Evolutionary conservation across 2,113 vertebrate species (phyloP).

Genomic region (Geococcyx californianus): DNA sequence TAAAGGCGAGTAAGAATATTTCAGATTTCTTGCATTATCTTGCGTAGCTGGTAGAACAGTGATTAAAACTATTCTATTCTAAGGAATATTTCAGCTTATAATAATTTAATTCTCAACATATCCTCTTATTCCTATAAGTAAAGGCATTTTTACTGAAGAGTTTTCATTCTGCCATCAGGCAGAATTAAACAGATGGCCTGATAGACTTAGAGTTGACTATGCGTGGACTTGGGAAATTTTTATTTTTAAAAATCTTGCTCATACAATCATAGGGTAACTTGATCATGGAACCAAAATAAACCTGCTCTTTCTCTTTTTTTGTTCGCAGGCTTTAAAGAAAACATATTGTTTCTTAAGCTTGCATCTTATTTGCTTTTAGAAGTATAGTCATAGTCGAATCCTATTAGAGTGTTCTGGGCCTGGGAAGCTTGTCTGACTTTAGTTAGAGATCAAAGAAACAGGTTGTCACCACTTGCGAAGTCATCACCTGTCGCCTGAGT

Average conservation of each 20-base stretch:
- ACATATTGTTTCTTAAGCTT: background rate
- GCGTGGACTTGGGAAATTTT: background rate
- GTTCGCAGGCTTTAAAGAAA: background rate
- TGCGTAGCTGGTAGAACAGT: background rate
- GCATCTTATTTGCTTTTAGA: background rate
- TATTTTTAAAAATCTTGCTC: background rate
- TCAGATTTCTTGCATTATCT: background rate
- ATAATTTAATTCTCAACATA: background rate
- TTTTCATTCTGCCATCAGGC: background rate
- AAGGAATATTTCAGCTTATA: slow-evolving; percentile 1
- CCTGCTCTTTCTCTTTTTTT: background rate
- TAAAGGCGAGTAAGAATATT: background rate
- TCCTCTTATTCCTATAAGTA: background rate
- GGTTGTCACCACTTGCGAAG: background rate
- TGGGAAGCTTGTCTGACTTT: background rate
- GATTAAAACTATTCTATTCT: background rate
- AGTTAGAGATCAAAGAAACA: background rate
- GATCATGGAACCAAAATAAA: background rate
- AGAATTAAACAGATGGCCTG: slow-evolving; percentile 1
- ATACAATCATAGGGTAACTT: background rate
- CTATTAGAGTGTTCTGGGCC: background rate
- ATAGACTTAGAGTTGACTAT: background rate
- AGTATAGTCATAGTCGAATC: background rate
- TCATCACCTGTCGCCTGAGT: background rate
- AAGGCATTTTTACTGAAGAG: background rate